A percentile compares a stretch with the other conserved stretches of the same genome.
Evolutionary conservation across 2,113 vertebrate species (phyloP).

Genomic region (Opisthocomus hoazin): DNA sequence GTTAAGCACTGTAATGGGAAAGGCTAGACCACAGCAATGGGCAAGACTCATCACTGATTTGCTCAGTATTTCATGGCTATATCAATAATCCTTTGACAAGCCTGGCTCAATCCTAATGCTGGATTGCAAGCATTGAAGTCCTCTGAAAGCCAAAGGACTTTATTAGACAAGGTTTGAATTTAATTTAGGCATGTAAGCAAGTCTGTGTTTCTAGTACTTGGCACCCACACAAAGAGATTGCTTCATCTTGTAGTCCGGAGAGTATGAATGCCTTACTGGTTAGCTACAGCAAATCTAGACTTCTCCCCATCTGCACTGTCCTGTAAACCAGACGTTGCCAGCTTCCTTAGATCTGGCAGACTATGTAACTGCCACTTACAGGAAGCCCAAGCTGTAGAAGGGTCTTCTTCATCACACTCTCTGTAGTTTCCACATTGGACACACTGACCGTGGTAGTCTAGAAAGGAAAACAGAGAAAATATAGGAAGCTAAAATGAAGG

Average conservation of each 20-base stretch:
- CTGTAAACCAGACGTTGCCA: neutral
- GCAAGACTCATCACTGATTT: neutral
- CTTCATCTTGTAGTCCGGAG: neutral
- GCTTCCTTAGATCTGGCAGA: neutral
- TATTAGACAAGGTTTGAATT: neutral
- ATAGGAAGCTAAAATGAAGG: neutral
- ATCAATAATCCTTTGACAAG: neutral
- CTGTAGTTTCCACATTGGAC: constrained; percentile 65
- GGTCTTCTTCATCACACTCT: constrained; percentile 58
- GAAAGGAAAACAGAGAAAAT: neutral
- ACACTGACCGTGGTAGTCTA: constrained; percentile 57
- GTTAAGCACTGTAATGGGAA: neutral
- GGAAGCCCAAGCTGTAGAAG: constrained; percentile 60
- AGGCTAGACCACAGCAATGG: neutral
- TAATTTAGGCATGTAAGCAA: neutral
- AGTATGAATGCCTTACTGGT: neutral
- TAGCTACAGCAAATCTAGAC: neutral
- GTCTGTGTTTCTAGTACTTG: neutral
- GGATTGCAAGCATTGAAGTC: neutral
- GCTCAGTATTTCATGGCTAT: neutral
- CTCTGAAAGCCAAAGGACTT: neutral
- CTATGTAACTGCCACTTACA: constrained; percentile 48
- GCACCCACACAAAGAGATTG: neutral
- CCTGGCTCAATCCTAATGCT: neutral
- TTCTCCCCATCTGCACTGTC: neutral